These are phyloP conservation scores for Calliphora vicina DNA, from an alignment of 1,140 invertebrate species.

Conservation along the genomic window DNA sequence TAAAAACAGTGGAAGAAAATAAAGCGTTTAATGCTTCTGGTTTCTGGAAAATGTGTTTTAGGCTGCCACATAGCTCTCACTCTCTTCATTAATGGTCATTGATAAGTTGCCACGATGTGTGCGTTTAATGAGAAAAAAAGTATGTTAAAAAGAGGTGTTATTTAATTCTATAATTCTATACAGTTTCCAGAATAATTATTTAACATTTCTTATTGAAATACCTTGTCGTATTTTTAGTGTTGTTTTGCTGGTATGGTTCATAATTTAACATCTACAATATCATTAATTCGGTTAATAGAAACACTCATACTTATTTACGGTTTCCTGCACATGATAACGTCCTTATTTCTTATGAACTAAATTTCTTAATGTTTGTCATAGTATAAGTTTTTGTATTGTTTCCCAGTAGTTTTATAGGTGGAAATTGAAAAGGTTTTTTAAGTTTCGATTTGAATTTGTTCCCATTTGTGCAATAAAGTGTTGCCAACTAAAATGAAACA, in stretches of 20 bases:
- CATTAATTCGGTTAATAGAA: background rate
- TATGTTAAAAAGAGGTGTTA: too few species aligned
- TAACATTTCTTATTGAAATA: background rate
- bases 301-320: background rate
- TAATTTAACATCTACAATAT: background rate
- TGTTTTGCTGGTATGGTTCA: background rate
- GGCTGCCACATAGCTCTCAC: background rate
- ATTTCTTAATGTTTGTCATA: too few species aligned
- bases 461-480: too few species aligned
- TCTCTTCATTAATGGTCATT: background rate
- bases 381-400: too few species aligned
- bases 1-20: background rate
- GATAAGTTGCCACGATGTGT: background rate
- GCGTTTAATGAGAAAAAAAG: background rate
- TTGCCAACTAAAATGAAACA: too few species aligned
- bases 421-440: too few species aligned
- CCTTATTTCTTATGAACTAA: too few species aligned
- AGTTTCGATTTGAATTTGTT: too few species aligned
- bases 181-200: background rate
- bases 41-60: background rate
- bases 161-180: too few species aligned
- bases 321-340: too few species aligned
- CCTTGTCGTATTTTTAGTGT: background rate
- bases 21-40: background rate
- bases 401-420: too few species aligned